These are phyloP conservation scores for Tethea ocularis DNA, from an alignment of 2,888 invertebrate species.

Conservation along the genomic window DNA sequence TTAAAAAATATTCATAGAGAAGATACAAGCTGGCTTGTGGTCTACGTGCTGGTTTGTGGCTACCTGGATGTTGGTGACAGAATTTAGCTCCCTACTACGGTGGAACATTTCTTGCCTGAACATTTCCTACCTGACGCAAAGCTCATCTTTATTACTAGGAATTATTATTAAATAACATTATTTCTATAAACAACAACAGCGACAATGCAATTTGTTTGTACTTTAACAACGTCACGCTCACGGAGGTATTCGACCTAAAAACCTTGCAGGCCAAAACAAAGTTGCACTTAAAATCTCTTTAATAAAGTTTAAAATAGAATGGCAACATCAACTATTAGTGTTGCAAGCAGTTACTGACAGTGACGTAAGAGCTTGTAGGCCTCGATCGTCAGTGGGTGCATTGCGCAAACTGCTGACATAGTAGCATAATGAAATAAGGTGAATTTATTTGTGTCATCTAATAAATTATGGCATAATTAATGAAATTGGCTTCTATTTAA, in stretches of 20 bases:
- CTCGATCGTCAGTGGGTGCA: slow-evolving; percentile 30
- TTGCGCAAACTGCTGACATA: slow-evolving; percentile 35
- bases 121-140: background rate
- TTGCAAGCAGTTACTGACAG: slow-evolving; percentile 45
- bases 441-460: background rate
- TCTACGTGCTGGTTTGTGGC: no score
- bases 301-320: slow-evolving; percentile 27
- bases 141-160: background rate
- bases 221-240: slow-evolving; percentile 33
- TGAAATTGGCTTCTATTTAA: no score
- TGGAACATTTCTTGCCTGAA: no score
- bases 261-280: slow-evolving; percentile 7
- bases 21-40: no score
- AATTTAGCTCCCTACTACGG: no score
- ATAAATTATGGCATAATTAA: no score
- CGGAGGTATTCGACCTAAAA: slow-evolving; percentile 44
- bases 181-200: slow-evolving; percentile 12
- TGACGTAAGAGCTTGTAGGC: slow-evolving; percentile 58
- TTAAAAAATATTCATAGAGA: no score
- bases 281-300: slow-evolving; percentile 10
- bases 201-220: slow-evolving; percentile 39
- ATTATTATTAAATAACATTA: background rate
- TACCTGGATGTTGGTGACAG: no score
- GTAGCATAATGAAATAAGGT: background rate
- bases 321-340: slow-evolving; percentile 34